A percentile compares a stretch with the other conserved stretches of the same genome.
These are phyloP conservation scores for Nycticebus coucang DNA, from an alignment of 2,113 vertebrate genomes.

Conservation along the genomic window DNA sequence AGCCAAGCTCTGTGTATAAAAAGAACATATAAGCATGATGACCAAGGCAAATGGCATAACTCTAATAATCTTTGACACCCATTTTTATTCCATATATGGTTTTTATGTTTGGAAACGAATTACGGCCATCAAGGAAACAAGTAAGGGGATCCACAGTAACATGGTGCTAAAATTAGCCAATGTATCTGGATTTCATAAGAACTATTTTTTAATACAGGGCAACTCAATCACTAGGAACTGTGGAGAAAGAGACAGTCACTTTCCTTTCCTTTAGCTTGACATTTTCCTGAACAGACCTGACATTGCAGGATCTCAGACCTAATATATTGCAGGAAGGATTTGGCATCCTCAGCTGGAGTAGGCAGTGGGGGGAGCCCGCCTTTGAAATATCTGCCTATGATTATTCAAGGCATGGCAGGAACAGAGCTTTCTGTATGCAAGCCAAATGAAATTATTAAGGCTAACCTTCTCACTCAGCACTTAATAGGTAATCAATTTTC, in stretches of 20 bases:
- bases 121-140: background rate
- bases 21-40: background rate
- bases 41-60: background rate
- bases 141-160: background rate
- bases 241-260: background rate
- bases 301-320: slow-evolving; percentile 40
- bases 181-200: background rate
- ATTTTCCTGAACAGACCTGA: slow-evolving; percentile 39
- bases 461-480: slow-evolving; percentile 73
- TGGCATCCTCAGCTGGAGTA: slow-evolving; percentile 32
- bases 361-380: background rate
- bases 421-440: slow-evolving; percentile 64
- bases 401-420: slow-evolving; percentile 58
- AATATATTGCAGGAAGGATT: slow-evolving; percentile 42
- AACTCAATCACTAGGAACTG: background rate
- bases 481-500: slow-evolving; percentile 80
- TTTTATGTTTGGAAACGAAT: slow-evolving; percentile 5
- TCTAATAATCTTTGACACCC: background rate
- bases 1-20: background rate
- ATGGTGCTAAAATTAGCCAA: background rate
- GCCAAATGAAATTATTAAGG: slow-evolving; percentile 77
- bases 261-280: slow-evolving; percentile 51
- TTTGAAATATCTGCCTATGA: slow-evolving; percentile 57
- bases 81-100: background rate
- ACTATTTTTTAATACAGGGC: background rate